Evolutionary conservation across 2,888 invertebrate species (phyloP), one percentile per base, ranked within the genome.

Genomic region (Cyaniris semiargus): DNA sequence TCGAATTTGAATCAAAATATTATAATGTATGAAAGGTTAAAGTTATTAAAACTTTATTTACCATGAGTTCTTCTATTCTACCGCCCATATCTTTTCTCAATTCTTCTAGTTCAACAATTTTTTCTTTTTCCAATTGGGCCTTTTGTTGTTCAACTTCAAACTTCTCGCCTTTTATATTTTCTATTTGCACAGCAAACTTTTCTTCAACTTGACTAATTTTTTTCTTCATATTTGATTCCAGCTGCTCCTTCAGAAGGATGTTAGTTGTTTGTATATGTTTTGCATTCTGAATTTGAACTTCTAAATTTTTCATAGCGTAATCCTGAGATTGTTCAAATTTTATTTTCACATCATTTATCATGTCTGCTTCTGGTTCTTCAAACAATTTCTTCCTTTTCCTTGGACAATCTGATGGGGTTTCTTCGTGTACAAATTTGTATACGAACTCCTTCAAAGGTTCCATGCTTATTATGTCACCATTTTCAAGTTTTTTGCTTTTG

Each of bases 131-230:
- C 6, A 95, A 87, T 3, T 85, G 75, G 0, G 82, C 81, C 81
- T 94, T 95, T 81, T 94, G 92, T 60, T 83, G 87, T 76, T 94
- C 92, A 6, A 95, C 88, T 80, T 94, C 93, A 83, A 92, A 87
- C 53, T 93, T 93, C 78, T 93, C 89, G 1, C 94, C 94, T 76
- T 79, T 81, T n/a, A 94, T 88, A 70, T 90, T 89, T 79, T 92
- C 87, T 78, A 94, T 94, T 84, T 94, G 92, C 18, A 82, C 81
- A 34, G 92, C 89, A 82, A 93, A 91, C 10, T 92, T 87, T 76
- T 81, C 85, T 83, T 94, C 89, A 10, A 95, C 83, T 78, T 90
- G 85, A 76, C 89, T 85, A 48, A 95, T 93, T 81, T 94, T 94
- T 74, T 88, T 89, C 48, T 92, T 88, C 86, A 94, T 94, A 44